These are phyloP conservation scores for Elanus axillaris DNA, from an alignment of 2,113 vertebrate species.

Conservation along the genomic window DNA sequence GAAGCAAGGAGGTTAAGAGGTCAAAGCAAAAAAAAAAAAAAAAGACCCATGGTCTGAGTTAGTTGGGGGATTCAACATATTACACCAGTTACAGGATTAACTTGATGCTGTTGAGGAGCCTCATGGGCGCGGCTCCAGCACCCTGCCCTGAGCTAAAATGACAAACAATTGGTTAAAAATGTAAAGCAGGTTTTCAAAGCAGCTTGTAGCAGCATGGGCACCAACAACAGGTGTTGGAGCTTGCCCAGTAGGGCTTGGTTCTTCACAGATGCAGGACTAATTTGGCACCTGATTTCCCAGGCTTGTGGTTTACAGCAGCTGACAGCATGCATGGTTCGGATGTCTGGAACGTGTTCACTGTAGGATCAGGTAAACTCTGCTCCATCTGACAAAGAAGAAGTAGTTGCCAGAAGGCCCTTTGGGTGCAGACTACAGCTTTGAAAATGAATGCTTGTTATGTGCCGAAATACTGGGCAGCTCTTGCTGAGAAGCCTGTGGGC, in stretches of 20 bases:
- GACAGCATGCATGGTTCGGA: not conserved
- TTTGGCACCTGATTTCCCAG: slow-evolving; percentile 43
- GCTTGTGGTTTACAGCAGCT: slow-evolving; percentile 13
- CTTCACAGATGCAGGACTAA: slow-evolving; percentile 40
- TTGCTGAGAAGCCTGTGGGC: not conserved
- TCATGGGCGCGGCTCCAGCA: not conserved
- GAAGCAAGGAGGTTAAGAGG: not conserved
- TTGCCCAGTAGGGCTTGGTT: not conserved
- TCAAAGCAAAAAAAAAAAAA: not conserved
- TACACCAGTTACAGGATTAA: not conserved
- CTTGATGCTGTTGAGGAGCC: not conserved
- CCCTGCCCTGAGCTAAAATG: not conserved
- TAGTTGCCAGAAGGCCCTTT: slow-evolving; percentile 1
- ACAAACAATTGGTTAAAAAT: slow-evolving; percentile 7
- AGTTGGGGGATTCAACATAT: not conserved
- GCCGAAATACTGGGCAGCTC: not conserved
- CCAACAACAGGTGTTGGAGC: slow-evolving; percentile 29
- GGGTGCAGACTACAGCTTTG: not conserved
- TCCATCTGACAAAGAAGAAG: not conserved
- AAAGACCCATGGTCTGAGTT: not conserved
- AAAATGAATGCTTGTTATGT: not conserved
- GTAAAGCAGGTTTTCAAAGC: slow-evolving; percentile 8
- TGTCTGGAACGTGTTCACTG: not conserved
- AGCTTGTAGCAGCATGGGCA: not conserved
- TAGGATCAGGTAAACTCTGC: slow-evolving; percentile 12